Percentiles rank a stretch among this genome's conserved stretches.
Conservation (phyloP, 2,888 invertebrate genomes). For the Cephus rjabovi region DNA sequence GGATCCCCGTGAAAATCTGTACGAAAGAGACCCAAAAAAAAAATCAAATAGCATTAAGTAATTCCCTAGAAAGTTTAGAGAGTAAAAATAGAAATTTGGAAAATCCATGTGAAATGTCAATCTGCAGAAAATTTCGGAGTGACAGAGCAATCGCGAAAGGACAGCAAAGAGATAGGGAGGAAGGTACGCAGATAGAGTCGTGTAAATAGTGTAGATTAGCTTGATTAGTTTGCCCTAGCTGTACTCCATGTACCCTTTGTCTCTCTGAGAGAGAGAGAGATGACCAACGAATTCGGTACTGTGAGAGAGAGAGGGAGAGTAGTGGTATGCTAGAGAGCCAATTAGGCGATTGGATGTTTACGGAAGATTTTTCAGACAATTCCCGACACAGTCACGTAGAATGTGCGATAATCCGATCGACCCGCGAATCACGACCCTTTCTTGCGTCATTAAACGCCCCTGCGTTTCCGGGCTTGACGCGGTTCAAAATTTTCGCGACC, state of each 20-base stretch:
- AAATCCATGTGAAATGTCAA: background rate
- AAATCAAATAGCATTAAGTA: background rate
- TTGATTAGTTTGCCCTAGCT: conserved; percentile 44
- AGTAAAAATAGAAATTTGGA: background rate
- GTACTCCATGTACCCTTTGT: conserved; percentile 36
- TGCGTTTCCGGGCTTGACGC: background rate
- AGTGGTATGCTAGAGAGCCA: conserved; percentile 10
- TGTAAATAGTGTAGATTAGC: conserved; percentile 45
- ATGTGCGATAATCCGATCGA: background rate
- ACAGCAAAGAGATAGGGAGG: background rate
- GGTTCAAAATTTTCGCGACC: background rate
- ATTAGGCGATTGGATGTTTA: conserved; percentile 37
- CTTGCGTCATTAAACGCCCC: background rate
- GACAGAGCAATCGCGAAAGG: background rate
- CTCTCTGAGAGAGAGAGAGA: conserved; percentile 23
- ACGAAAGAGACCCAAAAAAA: background rate
- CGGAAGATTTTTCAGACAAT: conserved; percentile 29
- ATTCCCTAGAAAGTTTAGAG: background rate
- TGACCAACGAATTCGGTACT: conserved; percentile 7
- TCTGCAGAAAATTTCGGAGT: background rate
- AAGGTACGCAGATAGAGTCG: conserved; percentile 26
- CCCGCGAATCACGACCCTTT: background rate
- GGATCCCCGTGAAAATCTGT: background rate
- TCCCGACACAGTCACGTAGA: background rate
- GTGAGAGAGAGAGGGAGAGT: conserved; percentile 17